These are phyloP conservation scores for Mesoligia furuncula DNA, from an alignment of 2,888 invertebrate genomes.

Conservation along the genomic window DNA sequence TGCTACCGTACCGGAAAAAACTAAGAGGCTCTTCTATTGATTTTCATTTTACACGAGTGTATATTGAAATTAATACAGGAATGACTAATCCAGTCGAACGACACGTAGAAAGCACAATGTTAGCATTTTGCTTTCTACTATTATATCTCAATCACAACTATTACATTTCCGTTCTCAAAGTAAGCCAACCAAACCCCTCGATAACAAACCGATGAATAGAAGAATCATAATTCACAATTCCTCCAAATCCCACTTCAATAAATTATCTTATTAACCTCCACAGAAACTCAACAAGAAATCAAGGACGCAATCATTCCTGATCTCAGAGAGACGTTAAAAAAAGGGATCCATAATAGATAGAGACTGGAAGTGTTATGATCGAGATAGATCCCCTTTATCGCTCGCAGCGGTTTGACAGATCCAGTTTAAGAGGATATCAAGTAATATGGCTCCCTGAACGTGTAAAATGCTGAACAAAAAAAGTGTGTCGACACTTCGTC, in stretches of 20 bases:
- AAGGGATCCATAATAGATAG: conserved; percentile 68
- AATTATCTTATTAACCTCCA: conserved; percentile 45
- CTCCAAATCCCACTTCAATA: conserved; percentile 25
- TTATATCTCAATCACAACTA: not conserved
- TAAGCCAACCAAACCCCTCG: not conserved
- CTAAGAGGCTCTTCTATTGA: not conserved
- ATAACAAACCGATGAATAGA: conserved; percentile 21
- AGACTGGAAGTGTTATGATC: conserved; percentile 72
- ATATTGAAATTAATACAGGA: not conserved
- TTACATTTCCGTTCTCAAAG: conserved; percentile 15
- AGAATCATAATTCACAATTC: conserved; percentile 22
- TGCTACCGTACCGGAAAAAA: not conserved
- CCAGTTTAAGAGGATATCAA: conserved; percentile 68
- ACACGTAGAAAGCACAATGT: not conserved
- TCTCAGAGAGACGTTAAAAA: conserved; percentile 69
- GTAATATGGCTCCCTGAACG: conserved; percentile 50
- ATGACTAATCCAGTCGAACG: not conserved
- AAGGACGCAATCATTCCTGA: conserved; percentile 49
- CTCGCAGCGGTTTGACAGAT: conserved; percentile 72
- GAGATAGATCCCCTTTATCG: conserved; percentile 76
- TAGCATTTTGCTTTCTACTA: not conserved
- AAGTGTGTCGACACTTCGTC: conserved; percentile 28
- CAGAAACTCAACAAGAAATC: conserved; percentile 51
- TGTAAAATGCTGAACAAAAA: conserved; percentile 55
- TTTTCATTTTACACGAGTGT: not conserved